Evolutionary conservation across 2,113 vertebrate genomes (phyloP).

Genomic region (Perca schrenkii): DNA sequence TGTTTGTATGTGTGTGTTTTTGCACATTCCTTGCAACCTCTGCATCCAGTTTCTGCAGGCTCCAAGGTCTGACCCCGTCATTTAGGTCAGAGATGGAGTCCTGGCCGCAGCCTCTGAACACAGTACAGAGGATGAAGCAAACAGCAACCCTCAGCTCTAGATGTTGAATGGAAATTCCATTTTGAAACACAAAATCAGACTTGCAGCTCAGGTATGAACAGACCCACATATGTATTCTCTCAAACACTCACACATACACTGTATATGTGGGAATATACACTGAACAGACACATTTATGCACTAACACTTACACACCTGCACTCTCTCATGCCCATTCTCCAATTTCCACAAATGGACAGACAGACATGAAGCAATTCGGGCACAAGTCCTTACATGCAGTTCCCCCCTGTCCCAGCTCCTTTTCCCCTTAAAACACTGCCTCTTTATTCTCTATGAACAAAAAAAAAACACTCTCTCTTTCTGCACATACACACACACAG

Average conservation of each 20-base stretch:
- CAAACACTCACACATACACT: not conserved
- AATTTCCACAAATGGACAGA: slow-evolving; percentile 71
- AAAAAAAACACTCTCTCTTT: slow-evolving; percentile 58
- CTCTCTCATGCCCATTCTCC: slow-evolving; percentile 53
- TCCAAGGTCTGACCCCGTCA: not conserved
- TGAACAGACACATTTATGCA: slow-evolving; percentile 3
- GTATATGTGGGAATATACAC: slow-evolving; percentile 11
- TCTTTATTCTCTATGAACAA: slow-evolving; percentile 81
- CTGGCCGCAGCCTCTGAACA: slow-evolving; percentile 1
- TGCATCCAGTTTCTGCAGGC: slow-evolving; percentile 20
- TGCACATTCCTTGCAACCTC: slow-evolving; percentile 9
- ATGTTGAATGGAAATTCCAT: slow-evolving; percentile 25
- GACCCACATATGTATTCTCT: not conserved
- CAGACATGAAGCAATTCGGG: slow-evolving; percentile 71
- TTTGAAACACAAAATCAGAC: slow-evolving; percentile 24
- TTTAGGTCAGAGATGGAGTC: slow-evolving; percentile 27
- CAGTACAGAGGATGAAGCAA: not conserved
- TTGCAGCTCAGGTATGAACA: slow-evolving; percentile 28
- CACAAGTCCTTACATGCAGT: slow-evolving; percentile 78
- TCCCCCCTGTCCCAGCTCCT: slow-evolving; percentile 68
- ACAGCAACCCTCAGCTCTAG: slow-evolving; percentile 20
- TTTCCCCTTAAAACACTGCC: slow-evolving; percentile 80
- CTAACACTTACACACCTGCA: slow-evolving; percentile 59
- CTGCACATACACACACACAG: slow-evolving; percentile 54
- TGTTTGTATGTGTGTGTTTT: slow-evolving; percentile 30